Percentiles rank a stretch among this genome's conserved stretches.
phyloP scores from a whole-genome alignment of 2,113 vertebrate species.

The Coryphaenoides rupestris region DNA sequence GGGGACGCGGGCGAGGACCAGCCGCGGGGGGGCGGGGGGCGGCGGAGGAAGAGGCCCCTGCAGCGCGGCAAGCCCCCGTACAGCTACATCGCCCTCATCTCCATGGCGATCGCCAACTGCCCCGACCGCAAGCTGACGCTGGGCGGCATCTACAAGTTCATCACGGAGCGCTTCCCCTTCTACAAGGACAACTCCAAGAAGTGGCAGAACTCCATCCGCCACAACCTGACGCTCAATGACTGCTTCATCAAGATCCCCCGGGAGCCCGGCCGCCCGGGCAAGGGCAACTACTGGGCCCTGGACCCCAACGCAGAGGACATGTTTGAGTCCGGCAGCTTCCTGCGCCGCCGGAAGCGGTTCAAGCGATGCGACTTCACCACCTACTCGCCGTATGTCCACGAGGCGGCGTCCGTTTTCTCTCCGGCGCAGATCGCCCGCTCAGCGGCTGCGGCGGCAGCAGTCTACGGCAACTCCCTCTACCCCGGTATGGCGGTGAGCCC shows the following conservation, averaged over 20 bases:
- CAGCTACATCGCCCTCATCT: slow-evolving; percentile 92
- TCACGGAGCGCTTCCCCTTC: slow-evolving; percentile 92
- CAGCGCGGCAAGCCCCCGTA: slow-evolving; percentile 90
- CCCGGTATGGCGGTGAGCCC: slow-evolving; percentile 71
- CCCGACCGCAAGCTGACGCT: slow-evolving; percentile 86
- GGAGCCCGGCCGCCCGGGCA: slow-evolving; percentile 87
- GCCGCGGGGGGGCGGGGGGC: slow-evolving; percentile 75
- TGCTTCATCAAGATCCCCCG: slow-evolving; percentile 88
- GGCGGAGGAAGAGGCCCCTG: slow-evolving; percentile 85
- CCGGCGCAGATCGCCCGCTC: slow-evolving; percentile 76
- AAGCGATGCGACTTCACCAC: slow-evolving; percentile 90
- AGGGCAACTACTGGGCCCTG: slow-evolving; percentile 93
- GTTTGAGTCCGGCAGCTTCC: slow-evolving; percentile 93
- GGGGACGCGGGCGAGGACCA: slow-evolving; percentile 63
- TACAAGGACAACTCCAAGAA: slow-evolving; percentile 93
- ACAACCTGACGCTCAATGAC: slow-evolving; percentile 83
- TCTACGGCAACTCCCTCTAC: slow-evolving; percentile 76
- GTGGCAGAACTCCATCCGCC: slow-evolving; percentile 85
- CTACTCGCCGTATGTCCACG: slow-evolving; percentile 81
- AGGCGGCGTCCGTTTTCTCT: slow-evolving; percentile 69
- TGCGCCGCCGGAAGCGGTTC: slow-evolving; percentile 88
- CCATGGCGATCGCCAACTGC: slow-evolving; percentile 91
- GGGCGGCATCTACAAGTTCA: slow-evolving; percentile 95
- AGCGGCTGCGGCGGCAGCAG: no score
- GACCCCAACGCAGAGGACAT: slow-evolving; percentile 94